These are phyloP conservation scores for Enhydra lutris DNA, from an alignment of 2,113 vertebrate species.

Conservation along the genomic window DNA sequence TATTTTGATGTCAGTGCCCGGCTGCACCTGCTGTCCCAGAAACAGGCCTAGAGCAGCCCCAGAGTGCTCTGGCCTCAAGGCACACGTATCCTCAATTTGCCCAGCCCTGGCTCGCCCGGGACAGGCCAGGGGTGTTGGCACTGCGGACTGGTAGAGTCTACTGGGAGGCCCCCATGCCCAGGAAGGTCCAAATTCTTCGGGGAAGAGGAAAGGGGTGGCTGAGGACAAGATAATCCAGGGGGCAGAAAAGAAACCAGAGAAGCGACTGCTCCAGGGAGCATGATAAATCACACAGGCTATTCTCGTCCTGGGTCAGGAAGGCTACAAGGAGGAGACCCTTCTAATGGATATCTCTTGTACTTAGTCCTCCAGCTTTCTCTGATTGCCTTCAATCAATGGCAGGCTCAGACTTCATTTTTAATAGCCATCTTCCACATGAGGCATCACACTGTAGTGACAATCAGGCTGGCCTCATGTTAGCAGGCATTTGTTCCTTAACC, in stretches of 20 bases:
- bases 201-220: conserved; percentile 2
- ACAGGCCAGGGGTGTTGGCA: background rate
- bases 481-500: background rate
- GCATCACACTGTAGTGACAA: background rate
- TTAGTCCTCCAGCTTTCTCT: background rate
- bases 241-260: conserved; percentile 48
- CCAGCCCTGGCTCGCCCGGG: background rate
- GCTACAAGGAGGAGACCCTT: background rate
- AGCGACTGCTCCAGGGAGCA: background rate
- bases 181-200: conserved; percentile 1
- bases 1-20: conserved; percentile 50
- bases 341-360: background rate
- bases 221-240: conserved; percentile 40
- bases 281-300: conserved; percentile 66
- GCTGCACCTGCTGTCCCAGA: conserved; percentile 40
- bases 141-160: background rate
- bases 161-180: background rate
- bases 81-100: background rate
- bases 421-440: conserved; percentile 35
- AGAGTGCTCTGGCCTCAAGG: background rate
- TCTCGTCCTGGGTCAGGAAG: background rate
- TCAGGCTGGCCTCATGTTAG: background rate
- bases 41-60: conserved; percentile 34
- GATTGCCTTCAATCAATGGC: conserved; percentile 33
- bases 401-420: conserved; percentile 37